Evolutionary conservation across 1,140 invertebrate genomes (phyloP).

Genomic region (Camponotus floridanus): DNA sequence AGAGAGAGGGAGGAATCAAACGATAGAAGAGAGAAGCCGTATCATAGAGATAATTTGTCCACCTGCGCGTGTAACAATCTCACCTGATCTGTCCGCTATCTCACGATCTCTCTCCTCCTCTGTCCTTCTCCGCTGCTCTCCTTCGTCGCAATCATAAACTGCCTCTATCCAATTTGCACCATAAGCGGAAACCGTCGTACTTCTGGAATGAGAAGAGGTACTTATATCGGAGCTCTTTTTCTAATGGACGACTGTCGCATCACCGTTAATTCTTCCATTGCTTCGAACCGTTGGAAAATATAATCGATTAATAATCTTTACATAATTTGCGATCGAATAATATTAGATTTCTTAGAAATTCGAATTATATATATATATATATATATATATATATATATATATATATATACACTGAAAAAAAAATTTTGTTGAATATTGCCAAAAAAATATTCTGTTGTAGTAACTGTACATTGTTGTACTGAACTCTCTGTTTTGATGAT

Average conservation of each 20-base stretch:
- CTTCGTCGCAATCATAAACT: constrained; percentile 47
- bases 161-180: too few relatives aligned
- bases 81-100: constrained; percentile 70
- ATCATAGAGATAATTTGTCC: constrained; percentile 75
- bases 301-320: constrained; percentile 9
- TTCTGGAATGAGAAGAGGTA: too few relatives aligned
- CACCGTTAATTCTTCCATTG: too few relatives aligned
- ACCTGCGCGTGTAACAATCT: constrained; percentile 77
- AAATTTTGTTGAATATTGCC: too few relatives aligned
- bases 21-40: constrained; percentile 19
- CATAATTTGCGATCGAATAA: constrained; percentile 18
- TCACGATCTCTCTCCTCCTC: constrained; percentile 58
- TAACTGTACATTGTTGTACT: too few relatives aligned
- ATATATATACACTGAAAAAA: too few relatives aligned
- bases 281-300: not conserved
- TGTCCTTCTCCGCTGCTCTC: constrained; percentile 56
- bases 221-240: too few relatives aligned
- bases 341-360: constrained; percentile 35
- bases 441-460: too few relatives aligned
- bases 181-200: too few relatives aligned
- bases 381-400: too few relatives aligned
- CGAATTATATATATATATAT: constrained; percentile 9
- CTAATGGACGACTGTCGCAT: too few relatives aligned
- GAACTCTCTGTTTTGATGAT: too few relatives aligned
- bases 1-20: constrained; percentile 16